Base-by-base conservation (phyloP, 2,797 vertebrate genomes). In the Cossypha polioptera region DNA sequence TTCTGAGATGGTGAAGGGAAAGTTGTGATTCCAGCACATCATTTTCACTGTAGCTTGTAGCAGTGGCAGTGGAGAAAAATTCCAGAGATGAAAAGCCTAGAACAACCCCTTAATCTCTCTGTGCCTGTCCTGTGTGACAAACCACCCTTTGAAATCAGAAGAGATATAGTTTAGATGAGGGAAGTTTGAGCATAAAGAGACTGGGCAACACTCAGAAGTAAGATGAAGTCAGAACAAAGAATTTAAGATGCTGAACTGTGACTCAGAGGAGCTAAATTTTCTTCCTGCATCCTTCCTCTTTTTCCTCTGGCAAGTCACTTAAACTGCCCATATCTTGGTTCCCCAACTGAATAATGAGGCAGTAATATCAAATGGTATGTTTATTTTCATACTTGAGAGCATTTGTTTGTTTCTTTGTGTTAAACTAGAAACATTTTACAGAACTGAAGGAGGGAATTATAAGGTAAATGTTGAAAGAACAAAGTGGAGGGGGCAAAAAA, bases 181-280 rank as follows among this genome's bases (percentile, higher is more conserved):
- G 76, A 84, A 75, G 66, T 84, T 83, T 90, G 54, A 91, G 58
- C 45, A 83, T 73, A 75, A 86, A 88, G 65, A 94, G 62, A 87
- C 43, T 13, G 51, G 55, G 92, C 73, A 88, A 92, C 2, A 17
- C 36, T 95, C 63, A 81, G 85, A 94, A 73, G 69, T 76, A 91
- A 94, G 85, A 79, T 67, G 82, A 95, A 96, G 36, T 84, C 71
- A 79, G 61, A 91, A 88, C 66, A 95, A 91, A 93, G 72, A 71
- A 45, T 76, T 91, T 90, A 92, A 71, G 71, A 94, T 91, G 79
- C 80, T 90, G 80, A 87, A 67, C 76, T 85, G 81, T 45, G 89
- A 90, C 87, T 94, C 91, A 90, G 57, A 93, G 90, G 79, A 95
- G 71, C 45, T 86, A 76, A 63, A 80, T 96, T 94, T 95, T 85